These are phyloP conservation scores for Hippoglossus hippoglossus DNA, from an alignment of 2,797 vertebrate genomes.

Conservation along the genomic window DNA sequence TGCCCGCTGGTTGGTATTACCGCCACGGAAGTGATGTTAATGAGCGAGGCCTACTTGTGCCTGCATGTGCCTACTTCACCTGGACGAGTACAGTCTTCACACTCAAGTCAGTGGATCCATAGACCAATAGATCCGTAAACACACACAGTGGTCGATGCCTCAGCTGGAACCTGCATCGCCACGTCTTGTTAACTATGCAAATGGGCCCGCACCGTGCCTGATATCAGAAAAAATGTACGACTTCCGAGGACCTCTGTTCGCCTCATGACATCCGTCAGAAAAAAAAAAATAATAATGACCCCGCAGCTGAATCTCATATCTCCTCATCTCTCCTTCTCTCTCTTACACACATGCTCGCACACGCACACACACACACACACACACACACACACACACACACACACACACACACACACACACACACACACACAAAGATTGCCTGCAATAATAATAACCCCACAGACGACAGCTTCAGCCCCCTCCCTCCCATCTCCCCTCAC, in stretches of 20 bases:
- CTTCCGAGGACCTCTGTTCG: constrained; percentile 52
- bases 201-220: constrained; percentile 40
- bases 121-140: constrained; percentile 24
- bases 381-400: constrained; percentile 53
- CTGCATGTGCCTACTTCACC: constrained; percentile 13
- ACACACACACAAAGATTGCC: constrained; percentile 72
- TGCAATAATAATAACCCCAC: constrained; percentile 84
- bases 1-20: constrained; percentile 1
- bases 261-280: constrained; percentile 66
- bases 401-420: constrained; percentile 45
- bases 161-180: constrained; percentile 13
- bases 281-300: constrained; percentile 72
- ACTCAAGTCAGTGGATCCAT: constrained; percentile 29
- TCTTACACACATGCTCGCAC: constrained; percentile 24
- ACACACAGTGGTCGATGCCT: constrained; percentile 1
- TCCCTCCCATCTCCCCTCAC: constrained; percentile 67
- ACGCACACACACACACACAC: constrained; percentile 51
- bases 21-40: constrained; percentile 56
- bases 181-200: constrained; percentile 60
- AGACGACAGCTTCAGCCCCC: constrained; percentile 80
- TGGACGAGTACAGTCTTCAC: constrained; percentile 29
- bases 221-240: constrained; percentile 47
- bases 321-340: constrained; percentile 68
- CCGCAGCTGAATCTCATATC: constrained; percentile 77
- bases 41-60: constrained; percentile 56